phyloP scores from a whole-genome alignment of 2,888 invertebrate species.

The Empis stercorea region DNA sequence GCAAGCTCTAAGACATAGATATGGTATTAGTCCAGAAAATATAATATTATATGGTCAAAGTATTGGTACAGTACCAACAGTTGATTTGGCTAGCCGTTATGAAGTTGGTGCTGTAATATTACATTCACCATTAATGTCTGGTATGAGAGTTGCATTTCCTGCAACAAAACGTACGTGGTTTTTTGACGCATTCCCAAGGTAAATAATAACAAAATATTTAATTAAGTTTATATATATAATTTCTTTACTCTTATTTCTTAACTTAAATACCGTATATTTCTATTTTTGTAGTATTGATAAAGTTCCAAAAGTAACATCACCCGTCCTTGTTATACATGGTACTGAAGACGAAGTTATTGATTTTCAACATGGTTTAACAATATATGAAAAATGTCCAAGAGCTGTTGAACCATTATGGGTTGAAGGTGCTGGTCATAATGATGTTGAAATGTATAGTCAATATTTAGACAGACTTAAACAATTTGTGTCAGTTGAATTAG shows the following conservation, averaged over 20 bases:
- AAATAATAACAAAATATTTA: conserved; percentile 20
- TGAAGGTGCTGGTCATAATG: conserved; percentile 91
- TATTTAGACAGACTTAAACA: conserved; percentile 87
- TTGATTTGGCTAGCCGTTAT: conserved; percentile 78
- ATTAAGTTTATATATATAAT: background rate
- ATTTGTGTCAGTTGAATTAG: conserved; percentile 78
- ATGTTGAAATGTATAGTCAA: conserved; percentile 86
- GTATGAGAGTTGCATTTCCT: conserved; percentile 92
- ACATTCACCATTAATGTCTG: conserved; percentile 90
- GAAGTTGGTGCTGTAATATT: conserved; percentile 85
- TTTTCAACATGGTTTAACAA: conserved; percentile 87
- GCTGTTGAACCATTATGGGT: conserved; percentile 93
- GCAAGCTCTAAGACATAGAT: conserved; percentile 68
- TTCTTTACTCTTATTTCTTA: too few relatives aligned
- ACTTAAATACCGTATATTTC: too few relatives aligned
- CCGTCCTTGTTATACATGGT: conserved; percentile 90
- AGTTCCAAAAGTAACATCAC: conserved; percentile 87
- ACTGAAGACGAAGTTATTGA: conserved; percentile 96
- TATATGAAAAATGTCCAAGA: conserved; percentile 86
- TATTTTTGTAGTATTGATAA: conserved; percentile 85
- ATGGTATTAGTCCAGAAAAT: conserved; percentile 76
- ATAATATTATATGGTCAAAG: conserved; percentile 93
- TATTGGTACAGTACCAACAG: conserved; percentile 90
- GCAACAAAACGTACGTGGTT: conserved; percentile 91
- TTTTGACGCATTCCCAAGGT: conserved; percentile 95